Conservation (phyloP, 2,888 invertebrate species). For the Acrobasis suavella region DNA sequence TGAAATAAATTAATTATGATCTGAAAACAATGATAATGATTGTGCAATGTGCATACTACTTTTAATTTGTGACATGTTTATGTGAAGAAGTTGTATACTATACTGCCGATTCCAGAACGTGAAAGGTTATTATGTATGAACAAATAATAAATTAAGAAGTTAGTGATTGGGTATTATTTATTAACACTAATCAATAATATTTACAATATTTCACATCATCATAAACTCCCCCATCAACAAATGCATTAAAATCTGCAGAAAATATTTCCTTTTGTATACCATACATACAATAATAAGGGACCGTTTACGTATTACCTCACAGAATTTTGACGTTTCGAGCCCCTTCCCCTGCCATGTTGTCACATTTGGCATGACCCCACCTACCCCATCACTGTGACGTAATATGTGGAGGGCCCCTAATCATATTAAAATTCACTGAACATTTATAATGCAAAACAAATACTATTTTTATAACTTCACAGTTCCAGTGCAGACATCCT, state of each 20-base stretch:
- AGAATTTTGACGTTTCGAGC: constrained; percentile 7
- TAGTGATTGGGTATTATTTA: constrained; percentile 64
- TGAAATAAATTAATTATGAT: neutral
- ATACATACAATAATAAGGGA: constrained; percentile 29
- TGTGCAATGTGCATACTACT: constrained; percentile 1
- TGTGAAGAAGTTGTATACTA: neutral
- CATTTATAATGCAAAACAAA: constrained; percentile 37
- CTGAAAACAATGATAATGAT: neutral
- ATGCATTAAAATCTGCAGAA: constrained; percentile 62
- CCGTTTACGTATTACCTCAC: constrained; percentile 11
- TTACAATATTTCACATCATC: constrained; percentile 62
- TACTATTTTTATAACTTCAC: constrained; percentile 49
- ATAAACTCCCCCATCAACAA: constrained; percentile 57
- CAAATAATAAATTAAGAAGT: constrained; percentile 40
- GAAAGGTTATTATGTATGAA: neutral
- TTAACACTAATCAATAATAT: constrained; percentile 73
- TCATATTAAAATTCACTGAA: constrained; percentile 35
- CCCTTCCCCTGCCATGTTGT: no score
- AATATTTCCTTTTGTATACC: constrained; percentile 48
- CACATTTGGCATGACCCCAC: no score
- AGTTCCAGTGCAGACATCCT: constrained; percentile 52
- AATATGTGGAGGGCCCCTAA: constrained; percentile 16
- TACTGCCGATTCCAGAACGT: constrained; percentile 2
- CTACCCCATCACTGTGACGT: no score
- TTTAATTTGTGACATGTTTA: neutral